Percentiles rank a stretch among this genome's conserved stretches.
Evolutionary conservation across 2,113 vertebrate species (phyloP).

Genomic region (Colaptes auratus): DNA sequence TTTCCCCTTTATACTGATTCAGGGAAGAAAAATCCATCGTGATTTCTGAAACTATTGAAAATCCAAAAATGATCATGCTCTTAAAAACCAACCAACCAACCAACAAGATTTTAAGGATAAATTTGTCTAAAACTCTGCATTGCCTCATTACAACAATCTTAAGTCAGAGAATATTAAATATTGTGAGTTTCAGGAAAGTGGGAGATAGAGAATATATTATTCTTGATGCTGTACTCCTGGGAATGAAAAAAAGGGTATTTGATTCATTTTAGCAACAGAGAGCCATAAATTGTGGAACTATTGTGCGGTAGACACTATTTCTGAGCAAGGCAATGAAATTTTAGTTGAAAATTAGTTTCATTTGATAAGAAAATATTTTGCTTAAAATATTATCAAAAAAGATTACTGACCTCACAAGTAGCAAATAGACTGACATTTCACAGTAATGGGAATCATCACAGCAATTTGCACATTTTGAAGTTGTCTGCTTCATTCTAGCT

Average conservation of each 20-base stretch:
- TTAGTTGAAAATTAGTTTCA: neutral
- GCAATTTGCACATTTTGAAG: neutral
- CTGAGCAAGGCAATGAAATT: neutral
- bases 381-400: neutral
- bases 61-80: neutral
- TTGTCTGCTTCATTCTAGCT: neutral
- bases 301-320: neutral
- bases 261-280: neutral
- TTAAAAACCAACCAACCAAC: neutral
- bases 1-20: neutral
- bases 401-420: neutral
- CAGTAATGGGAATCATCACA: neutral
- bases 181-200: neutral
- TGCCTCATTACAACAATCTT: neutral
- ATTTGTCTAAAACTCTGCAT: neutral
- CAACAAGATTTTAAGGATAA: neutral
- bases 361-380: neutral
- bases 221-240: neutral
- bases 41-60: neutral
- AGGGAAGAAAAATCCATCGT: neutral
- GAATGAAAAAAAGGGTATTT: neutral
- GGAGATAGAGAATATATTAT: neutral
- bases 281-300: neutral
- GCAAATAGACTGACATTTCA: neutral
- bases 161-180: neutral